A percentile compares a stretch with the other conserved stretches of the same genome.
These are phyloP conservation scores for Bettongia penicillata DNA, from an alignment of 2,113 vertebrate species.

Conservation along the genomic window DNA sequence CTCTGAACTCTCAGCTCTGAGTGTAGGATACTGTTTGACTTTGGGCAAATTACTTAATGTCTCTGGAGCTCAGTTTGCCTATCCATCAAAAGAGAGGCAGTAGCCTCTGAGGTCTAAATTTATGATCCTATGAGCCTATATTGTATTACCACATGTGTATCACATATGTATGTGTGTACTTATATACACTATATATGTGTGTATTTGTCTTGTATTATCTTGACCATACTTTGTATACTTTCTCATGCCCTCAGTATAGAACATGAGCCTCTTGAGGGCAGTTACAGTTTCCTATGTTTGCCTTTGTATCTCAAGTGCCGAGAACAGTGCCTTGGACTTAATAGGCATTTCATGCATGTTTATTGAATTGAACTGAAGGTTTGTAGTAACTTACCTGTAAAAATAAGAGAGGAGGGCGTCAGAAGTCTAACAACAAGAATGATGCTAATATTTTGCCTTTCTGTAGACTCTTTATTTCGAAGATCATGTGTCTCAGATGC, in stretches of 20 bases:
- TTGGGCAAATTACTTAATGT: no score
- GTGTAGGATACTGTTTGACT: no score
- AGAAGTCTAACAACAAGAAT: conserved; percentile 1
- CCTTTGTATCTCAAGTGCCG: background rate
- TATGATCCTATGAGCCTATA: background rate
- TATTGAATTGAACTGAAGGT: background rate
- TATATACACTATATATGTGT: background rate
- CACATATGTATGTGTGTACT: no score
- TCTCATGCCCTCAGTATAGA: background rate
- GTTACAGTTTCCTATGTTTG: no score
- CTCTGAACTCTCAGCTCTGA: no score
- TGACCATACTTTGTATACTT: background rate
- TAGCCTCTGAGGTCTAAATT: no score
- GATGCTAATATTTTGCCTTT: background rate
- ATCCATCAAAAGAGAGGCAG: no score
- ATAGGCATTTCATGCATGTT: background rate
- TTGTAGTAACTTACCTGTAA: background rate
- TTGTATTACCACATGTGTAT: background rate
- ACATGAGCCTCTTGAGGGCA: background rate
- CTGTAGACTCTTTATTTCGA: background rate
- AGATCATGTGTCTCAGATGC: background rate
- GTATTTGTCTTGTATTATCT: background rate
- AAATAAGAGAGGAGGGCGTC: background rate
- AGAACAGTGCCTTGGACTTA: background rate
- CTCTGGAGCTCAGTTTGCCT: no score